These are phyloP conservation scores for Cheilosia grossa DNA, from an alignment of 2,888 invertebrate genomes.

Conservation along the genomic window DNA sequence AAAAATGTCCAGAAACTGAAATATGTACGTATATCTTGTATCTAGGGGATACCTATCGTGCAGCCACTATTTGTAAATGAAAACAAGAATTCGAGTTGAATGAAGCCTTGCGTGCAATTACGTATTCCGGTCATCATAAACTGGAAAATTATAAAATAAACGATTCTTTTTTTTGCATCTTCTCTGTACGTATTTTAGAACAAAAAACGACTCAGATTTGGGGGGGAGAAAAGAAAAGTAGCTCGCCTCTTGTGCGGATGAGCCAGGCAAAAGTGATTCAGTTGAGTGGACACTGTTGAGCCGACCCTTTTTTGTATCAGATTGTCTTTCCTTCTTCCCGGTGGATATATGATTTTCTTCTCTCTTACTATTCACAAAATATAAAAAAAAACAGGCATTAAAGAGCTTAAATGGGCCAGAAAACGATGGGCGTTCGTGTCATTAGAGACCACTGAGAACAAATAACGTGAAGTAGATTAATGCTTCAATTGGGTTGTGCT, in stretches of 20 bases:
- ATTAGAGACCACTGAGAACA: conserved; percentile 13
- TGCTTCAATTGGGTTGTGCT: conserved; percentile 47
- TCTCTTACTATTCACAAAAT: background rate
- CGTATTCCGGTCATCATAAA: conserved; percentile 72
- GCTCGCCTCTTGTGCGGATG: background rate
- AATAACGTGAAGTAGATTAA: conserved; percentile 45
- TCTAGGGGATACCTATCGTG: background rate
- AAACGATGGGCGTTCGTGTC: conserved; percentile 47
- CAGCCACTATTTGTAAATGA: conserved; percentile 30
- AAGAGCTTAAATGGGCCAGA: conserved; percentile 54
- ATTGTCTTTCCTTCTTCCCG: background rate
- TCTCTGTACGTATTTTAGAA: conserved; percentile 10
- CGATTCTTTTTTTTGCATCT: background rate
- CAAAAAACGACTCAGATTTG: background rate
- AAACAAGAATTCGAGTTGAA: conserved; percentile 61
- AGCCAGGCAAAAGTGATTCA: conserved; percentile 29
- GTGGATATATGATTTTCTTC: conserved; percentile 5
- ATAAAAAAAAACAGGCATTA: conserved; percentile 36
- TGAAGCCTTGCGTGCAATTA: conserved; percentile 71
- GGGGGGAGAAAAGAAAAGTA: background rate
- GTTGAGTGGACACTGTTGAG: conserved; percentile 50
- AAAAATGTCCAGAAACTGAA: conserved; percentile 63
- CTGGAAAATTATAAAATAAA: conserved; percentile 61
- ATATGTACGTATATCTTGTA: background rate
- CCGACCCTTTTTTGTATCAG: conserved; percentile 31